These are phyloP conservation scores for Chrysolina americana DNA, from an alignment of 2,888 invertebrate genomes.

Conservation along the genomic window DNA sequence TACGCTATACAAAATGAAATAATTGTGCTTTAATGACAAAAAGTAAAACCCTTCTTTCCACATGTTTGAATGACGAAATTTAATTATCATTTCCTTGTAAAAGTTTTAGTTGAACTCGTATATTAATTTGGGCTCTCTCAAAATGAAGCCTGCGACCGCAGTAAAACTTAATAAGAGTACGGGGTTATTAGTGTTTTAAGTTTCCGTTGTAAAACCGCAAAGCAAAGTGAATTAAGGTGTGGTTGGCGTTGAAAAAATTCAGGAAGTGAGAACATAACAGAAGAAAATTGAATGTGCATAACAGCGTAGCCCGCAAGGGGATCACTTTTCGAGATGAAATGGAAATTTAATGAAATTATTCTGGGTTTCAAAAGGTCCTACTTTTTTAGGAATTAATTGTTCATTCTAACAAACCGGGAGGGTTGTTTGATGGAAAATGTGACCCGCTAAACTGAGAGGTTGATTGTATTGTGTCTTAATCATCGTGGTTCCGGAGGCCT, in stretches of 20 bases:
- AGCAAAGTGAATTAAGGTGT: slow-evolving; percentile 11
- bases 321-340: slow-evolving; percentile 6
- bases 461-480: background rate
- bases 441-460: background rate
- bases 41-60: background rate
- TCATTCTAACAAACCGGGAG: background rate
- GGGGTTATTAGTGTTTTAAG: slow-evolving; percentile 20
- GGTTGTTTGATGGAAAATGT: background rate
- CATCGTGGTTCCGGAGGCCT: background rate
- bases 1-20: no score
- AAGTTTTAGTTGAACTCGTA: slow-evolving; percentile 17
- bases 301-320: slow-evolving; percentile 1
- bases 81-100: slow-evolving; percentile 17
- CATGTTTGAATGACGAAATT: background rate
- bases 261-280: slow-evolving; percentile 19
- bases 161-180: slow-evolving; percentile 15
- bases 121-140: slow-evolving; percentile 19
- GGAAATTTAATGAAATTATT: slow-evolving; percentile 14
- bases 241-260: slow-evolving; percentile 14
- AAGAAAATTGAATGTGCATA: slow-evolving; percentile 21
- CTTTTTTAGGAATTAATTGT: background rate
- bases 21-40: background rate
- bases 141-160: slow-evolving; percentile 5
- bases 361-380: background rate
- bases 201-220: slow-evolving; percentile 1